A percentile compares a stretch with the other conserved stretches of the same genome.
Evolutionary conservation across 2,113 vertebrate genomes (phyloP).

Genomic region (Carassius auratus): DNA sequence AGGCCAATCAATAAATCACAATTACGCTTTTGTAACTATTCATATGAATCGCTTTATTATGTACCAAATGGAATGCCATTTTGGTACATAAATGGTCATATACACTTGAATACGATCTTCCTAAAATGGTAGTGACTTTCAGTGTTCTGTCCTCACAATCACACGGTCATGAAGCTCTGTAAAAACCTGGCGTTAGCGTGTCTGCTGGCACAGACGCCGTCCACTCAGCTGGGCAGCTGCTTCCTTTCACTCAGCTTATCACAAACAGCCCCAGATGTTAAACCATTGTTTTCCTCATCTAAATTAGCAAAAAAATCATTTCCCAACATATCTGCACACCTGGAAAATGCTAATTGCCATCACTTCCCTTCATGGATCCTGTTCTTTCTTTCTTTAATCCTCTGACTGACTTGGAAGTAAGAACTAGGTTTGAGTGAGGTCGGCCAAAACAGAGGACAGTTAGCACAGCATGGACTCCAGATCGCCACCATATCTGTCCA

Average conservation of each 20-base stretch:
- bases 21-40: not conserved
- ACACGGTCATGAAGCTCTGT: not conserved
- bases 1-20: not conserved
- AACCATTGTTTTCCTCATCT: constrained; percentile 7
- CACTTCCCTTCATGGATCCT: not conserved
- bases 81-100: not conserved
- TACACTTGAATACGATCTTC: not conserved
- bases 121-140: not conserved
- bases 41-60: not conserved
- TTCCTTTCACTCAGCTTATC: constrained; percentile 14
- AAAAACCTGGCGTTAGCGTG: not conserved
- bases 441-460: not conserved
- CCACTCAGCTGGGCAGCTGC: not conserved
- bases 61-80: not conserved
- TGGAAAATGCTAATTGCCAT: constrained; percentile 3
- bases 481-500: not conserved
- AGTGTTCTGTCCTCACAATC: constrained; percentile 14
- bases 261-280: not conserved
- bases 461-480: not conserved
- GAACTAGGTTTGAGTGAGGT: not conserved
- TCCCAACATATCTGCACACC: not conserved
- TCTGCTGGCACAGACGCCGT: not conserved
- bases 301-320: constrained; percentile 24
- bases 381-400: not conserved
- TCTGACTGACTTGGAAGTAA: constrained; percentile 24